Evolutionary conservation across 2,888 invertebrate species (phyloP).

Genomic region (Hydriomena furcata): DNA sequence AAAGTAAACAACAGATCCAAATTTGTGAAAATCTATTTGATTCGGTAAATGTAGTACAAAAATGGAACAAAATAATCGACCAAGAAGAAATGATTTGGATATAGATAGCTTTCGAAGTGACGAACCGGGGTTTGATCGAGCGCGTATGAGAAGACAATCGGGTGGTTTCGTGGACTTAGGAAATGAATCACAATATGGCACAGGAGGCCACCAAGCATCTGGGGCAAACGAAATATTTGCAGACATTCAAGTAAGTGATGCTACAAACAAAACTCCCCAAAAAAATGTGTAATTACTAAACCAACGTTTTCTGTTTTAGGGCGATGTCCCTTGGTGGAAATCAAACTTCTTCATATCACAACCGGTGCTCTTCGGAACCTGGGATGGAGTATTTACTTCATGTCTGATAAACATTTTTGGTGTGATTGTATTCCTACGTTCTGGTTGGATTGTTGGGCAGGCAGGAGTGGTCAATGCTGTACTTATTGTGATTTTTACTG

Average conservation of each 20-base stretch:
- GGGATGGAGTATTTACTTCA: constrained; percentile 99
- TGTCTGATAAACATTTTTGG: constrained; percentile 99
- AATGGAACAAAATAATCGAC: constrained; percentile 70
- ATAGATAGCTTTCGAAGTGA: constrained; percentile 74
- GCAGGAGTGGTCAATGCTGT: constrained; percentile 92
- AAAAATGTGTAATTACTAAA: no score
- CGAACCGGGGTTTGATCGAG: constrained; percentile 73
- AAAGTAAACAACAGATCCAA: background rate
- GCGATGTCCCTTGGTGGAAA: constrained; percentile 96
- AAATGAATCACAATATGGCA: constrained; percentile 89
- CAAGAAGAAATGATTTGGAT: constrained; percentile 67
- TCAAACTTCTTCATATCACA: constrained; percentile 98
- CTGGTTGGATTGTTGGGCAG: constrained; percentile 98
- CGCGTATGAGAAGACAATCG: constrained; percentile 85
- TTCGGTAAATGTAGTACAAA: constrained; percentile 34
- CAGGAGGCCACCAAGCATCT: constrained; percentile 92
- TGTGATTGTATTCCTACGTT: constrained; percentile 97
- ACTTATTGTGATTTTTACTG: constrained; percentile 91
- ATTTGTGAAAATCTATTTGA: background rate
- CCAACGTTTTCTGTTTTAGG: constrained; percentile 73
- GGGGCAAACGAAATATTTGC: constrained; percentile 96
- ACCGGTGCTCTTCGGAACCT: constrained; percentile 97
- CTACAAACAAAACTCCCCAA: no score
- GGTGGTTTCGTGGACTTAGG: constrained; percentile 90
- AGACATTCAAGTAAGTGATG: constrained; percentile 89